Conservation (phyloP, 2,797 vertebrate species). For the Danio jaintianensis region DNA sequence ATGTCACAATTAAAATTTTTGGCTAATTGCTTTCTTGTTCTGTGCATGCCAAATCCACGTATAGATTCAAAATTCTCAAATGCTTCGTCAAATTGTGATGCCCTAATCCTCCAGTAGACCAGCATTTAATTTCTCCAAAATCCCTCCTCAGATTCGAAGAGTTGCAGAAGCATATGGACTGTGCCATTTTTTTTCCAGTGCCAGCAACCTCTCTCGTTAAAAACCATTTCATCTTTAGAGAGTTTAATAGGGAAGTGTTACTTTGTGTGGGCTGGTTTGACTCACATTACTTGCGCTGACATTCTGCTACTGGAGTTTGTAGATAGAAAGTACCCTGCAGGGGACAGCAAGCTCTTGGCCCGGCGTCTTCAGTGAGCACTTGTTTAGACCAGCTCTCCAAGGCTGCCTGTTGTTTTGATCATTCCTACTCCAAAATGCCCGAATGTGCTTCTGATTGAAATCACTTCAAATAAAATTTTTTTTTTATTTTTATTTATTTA, state of each 20-base stretch:
- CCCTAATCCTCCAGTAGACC: not conserved
- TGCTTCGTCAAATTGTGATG: not conserved
- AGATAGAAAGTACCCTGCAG: slow-evolving; percentile 20
- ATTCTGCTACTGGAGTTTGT: slow-evolving; percentile 30
- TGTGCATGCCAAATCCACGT: not conserved
- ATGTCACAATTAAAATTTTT: too few relatives aligned
- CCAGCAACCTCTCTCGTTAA: slow-evolving; percentile 23
- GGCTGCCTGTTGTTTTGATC: slow-evolving; percentile 37
- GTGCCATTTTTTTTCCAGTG: slow-evolving; percentile 2
- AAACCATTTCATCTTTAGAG: slow-evolving; percentile 26
- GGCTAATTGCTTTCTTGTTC: not conserved
- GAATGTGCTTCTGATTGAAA: slow-evolving; percentile 3
- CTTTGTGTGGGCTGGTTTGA: slow-evolving; percentile 35
- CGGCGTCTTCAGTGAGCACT: not conserved
- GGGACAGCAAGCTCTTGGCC: slow-evolving; percentile 6
- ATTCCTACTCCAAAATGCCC: not conserved
- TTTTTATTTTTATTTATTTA: not conserved
- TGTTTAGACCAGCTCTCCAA: slow-evolving; percentile 23
- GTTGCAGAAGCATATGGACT: slow-evolving; percentile 19
- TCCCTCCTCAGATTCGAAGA: slow-evolving; percentile 14
- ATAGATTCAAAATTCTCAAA: not conserved
- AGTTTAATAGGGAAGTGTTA: slow-evolving; percentile 34
- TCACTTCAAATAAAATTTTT: too few relatives aligned
- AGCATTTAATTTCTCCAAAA: slow-evolving; percentile 4
- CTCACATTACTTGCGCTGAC: slow-evolving; percentile 31